Evolutionary conservation across 2,888 invertebrate species (phyloP), one percentile per base, ranked within the genome.

Genomic region (Trichopria drosophilae): DNA sequence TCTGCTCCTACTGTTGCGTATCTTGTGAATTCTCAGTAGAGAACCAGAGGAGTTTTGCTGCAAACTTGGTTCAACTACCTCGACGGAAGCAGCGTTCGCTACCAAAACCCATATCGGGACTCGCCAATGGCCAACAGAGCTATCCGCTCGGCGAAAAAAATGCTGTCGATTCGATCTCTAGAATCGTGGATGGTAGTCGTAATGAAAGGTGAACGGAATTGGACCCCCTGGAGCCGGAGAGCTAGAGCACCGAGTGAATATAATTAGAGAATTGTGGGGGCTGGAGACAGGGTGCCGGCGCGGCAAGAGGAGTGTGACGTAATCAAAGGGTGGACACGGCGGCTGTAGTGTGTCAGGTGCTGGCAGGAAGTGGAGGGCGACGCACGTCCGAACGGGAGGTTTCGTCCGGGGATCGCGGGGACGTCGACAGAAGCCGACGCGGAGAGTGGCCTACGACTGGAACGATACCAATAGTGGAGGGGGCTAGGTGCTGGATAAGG

Each of bases 191-290:
- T 58, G 59, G 69, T 61, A 60, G 59, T 66, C 66, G 70, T 75
- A 74, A 75, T 75, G 72, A 75, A 74, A 75, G 75, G 73, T 73
- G 73, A 71, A 71, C 71, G 69, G 72, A 73, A 75, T 74, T 72
- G 73, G 72, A 73, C 66, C 72, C 73, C 69, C 68, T 62, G 69
- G 67, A 70, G 68, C 66, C 61, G 20, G 29, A 41, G 31, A 53
- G 57, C 29, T 23, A 46, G 57, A 61, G 63, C 59, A 63, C 64
- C 65, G 70, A 73, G 72, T 71, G 75, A 74, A 75, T 74, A 75
- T 75, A 75, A 74, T 75, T 75, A 74, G 72, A 73, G 74, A 73
- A 73, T 71, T 65, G 67, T 60, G 66, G 71, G 62, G 62, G 61
- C 58, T 63, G 57, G 37, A 19, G 22, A 45, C 46, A 20, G 54